These are phyloP conservation scores for Eupithecia vulgata DNA, from an alignment of 2,888 invertebrate genomes.

Conservation along the genomic window DNA sequence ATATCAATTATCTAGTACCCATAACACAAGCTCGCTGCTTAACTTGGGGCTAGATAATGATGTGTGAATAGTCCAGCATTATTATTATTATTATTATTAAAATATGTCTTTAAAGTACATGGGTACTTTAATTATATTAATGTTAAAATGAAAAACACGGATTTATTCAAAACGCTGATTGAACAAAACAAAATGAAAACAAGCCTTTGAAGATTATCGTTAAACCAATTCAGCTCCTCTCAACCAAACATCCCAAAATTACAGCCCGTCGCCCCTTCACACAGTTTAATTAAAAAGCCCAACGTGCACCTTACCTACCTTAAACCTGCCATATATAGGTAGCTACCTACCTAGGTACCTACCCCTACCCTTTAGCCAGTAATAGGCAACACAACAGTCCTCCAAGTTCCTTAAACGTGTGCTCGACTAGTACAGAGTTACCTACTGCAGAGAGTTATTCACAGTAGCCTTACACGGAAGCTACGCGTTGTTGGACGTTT, in stretches of 20 bases:
- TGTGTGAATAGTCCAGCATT: too few relatives aligned
- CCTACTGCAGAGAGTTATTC: not conserved
- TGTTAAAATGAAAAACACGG: too few relatives aligned
- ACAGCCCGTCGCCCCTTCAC: slow-evolving; percentile 47
- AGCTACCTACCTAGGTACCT: not conserved
- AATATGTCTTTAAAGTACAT: too few relatives aligned
- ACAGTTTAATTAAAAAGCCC: slow-evolving; percentile 76
- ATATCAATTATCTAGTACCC: too few relatives aligned
- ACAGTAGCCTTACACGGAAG: not conserved
- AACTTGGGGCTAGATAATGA: too few relatives aligned
- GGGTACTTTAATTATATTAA: too few relatives aligned
- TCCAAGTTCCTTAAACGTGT: slow-evolving; percentile 59
- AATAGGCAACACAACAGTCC: slow-evolving; percentile 73
- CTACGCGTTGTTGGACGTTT: not conserved
- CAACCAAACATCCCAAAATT: slow-evolving; percentile 18
- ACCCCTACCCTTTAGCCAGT: slow-evolving; percentile 47
- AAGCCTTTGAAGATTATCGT: slow-evolving; percentile 4
- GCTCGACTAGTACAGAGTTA: slow-evolving; percentile 35
- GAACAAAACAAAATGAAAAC: slow-evolving; percentile 1
- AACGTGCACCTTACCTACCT: slow-evolving; percentile 51
- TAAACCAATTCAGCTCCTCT: not conserved
- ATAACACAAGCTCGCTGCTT: too few relatives aligned
- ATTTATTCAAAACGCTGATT: not conserved
- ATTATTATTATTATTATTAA: too few relatives aligned
- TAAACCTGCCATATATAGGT: not conserved